Evolutionary conservation across 2,888 invertebrate genomes (phyloP), one percentile per base, ranked within the genome.

Genomic region (Polylopha cassiicola): DNA sequence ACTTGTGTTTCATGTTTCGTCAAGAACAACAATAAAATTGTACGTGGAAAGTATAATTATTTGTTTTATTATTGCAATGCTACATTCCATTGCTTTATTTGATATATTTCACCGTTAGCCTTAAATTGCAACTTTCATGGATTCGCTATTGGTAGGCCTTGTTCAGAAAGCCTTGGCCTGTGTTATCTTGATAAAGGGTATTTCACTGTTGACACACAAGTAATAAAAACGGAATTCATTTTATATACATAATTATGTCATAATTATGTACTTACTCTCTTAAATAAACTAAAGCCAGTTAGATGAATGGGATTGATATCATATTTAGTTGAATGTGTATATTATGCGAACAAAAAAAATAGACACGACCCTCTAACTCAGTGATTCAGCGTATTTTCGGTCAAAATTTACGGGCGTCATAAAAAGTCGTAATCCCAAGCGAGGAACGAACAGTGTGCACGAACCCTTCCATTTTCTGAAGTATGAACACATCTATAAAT

Each of bases 21-120:
- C 16, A 28, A 36, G 13, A 29, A 30, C 36, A 39, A 28, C 33
- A 41, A 41, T 41, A 41, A 41, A 41, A 41, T 8, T 41, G 21
- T 41, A 26, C 24, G 30, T 26, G 26, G 16, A 21, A 20, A 26
- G 5, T 41, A 16, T 16, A 20, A n/a, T n/a, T n/a, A n/a, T n/a
- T n/a, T n/a, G 41, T 18, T 7, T 36, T 41, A 31, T 41, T 31
- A 34, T 34, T 39, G 15, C 33, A 22, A 33, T 28, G 15, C 22
- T 1, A 7, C 33, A 13, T 24, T 18, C 21, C 24, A 15, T 23
- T 29, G 6, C 23, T 20, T 18, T 28, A 24, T 14, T 30, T 34
- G n/a, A 36, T 36, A 6, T 28, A 30, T 23, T 8, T 23, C 23
- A 18, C 21, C 15, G 6, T 29, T 33, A 18, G 30, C n/a, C n/a